phyloP scores from a whole-genome alignment of 2,797 vertebrate genomes.

The Danio choprae region DNA sequence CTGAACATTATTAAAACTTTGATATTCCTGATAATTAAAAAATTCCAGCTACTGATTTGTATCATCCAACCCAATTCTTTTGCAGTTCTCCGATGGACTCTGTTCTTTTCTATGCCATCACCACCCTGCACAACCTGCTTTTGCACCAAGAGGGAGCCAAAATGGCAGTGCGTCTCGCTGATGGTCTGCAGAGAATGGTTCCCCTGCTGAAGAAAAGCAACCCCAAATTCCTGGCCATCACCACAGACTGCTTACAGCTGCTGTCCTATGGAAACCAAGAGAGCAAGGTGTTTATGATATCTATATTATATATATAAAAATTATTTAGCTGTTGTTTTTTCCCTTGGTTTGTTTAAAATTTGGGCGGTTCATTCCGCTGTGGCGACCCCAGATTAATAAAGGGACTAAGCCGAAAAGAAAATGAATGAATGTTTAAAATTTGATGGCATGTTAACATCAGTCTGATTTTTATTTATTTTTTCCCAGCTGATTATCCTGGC shows the following conservation, averaged over 20 bases:
- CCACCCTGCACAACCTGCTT: conserved; percentile 97
- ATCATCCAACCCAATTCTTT: not conserved
- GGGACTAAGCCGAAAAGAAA: no score
- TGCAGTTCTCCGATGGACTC: conserved; percentile 94
- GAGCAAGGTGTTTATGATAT: conserved; percentile 88
- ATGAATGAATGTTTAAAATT: not conserved
- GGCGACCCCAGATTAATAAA: no score
- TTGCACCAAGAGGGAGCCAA: conserved; percentile 98
- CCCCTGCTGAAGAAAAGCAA: conserved; percentile 97
- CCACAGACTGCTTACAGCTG: conserved; percentile 97
- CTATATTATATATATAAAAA: not conserved
- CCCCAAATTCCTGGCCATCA: conserved; percentile 97
- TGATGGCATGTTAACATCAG: conserved; percentile 1
- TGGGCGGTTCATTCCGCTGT: no score
- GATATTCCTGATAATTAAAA: not conserved
- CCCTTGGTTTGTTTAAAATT: not conserved
- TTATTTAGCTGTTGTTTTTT: not conserved
- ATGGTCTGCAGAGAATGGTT: conserved; percentile 98
- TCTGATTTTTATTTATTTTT: not conserved
- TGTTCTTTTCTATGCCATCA: conserved; percentile 98
- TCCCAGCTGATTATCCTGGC: conserved; percentile 93
- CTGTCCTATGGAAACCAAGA: conserved; percentile 98
- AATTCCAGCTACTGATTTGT: not conserved
- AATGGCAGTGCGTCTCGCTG: conserved; percentile 97
- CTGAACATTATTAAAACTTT: not conserved